A percentile compares a stretch with the other conserved stretches of the same genome.
phyloP scores from a whole-genome alignment of 2,888 invertebrate genomes.

The Lasius fuliginosus region DNA sequence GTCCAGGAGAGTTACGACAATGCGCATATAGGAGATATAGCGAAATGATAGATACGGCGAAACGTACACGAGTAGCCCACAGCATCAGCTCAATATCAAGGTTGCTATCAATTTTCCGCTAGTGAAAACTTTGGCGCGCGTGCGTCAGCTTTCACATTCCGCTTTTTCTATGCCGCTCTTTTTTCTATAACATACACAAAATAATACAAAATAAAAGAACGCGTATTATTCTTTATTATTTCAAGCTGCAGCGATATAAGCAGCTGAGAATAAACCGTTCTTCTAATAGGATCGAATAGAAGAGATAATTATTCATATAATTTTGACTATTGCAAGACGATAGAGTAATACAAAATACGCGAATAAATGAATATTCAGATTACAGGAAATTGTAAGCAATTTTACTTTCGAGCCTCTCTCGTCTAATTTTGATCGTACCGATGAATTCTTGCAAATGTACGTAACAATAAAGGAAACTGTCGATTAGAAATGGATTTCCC shows the following conservation, averaged over 20 bases:
- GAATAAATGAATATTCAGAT: background rate
- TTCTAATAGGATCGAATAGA: background rate
- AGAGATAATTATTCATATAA: constrained; percentile 11
- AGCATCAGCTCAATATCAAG: constrained; percentile 62
- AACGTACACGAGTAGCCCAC: constrained; percentile 29
- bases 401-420: background rate
- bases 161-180: background rate
- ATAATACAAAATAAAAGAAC: background rate
- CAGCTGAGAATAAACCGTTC: background rate
- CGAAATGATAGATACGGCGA: constrained; percentile 40
- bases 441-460: background rate
- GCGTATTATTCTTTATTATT: background rate
- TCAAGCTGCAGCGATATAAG: background rate
- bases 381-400: background rate
- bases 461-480: background rate
- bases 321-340: background rate
- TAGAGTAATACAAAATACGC: constrained; percentile 7
- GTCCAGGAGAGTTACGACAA: constrained; percentile 35
- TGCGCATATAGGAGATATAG: constrained; percentile 34
- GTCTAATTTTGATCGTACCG: background rate
- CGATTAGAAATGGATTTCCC: background rate
- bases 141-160: constrained; percentile 28
- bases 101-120: constrained; percentile 60
- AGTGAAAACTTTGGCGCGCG: constrained; percentile 49
- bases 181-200: constrained; percentile 5